A percentile compares a stretch with the other conserved stretches of the same genome.
These are phyloP conservation scores for Cassiopea xamachana DNA, from an alignment of 30 jellyfish, hydroid and myxozoan species.

Conservation along the genomic window DNA sequence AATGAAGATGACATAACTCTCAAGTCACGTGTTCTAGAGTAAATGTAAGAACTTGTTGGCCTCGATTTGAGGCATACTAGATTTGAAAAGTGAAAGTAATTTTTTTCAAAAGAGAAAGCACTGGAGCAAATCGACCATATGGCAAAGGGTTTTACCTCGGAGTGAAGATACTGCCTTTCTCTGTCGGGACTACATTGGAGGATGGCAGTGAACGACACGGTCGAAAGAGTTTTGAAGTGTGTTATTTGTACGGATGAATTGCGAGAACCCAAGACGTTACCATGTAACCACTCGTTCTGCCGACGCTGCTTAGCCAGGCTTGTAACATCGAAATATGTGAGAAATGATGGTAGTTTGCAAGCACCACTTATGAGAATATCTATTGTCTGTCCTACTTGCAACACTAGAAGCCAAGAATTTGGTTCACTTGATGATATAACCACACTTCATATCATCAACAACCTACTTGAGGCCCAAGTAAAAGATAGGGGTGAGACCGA, in stretches of 20 bases:
- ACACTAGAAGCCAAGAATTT: background rate
- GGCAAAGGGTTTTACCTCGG: too few species aligned
- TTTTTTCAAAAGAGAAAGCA: too few species aligned
- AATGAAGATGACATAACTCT: too few species aligned
- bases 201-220: background rate
- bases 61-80: too few species aligned
- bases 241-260: background rate
- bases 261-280: background rate
- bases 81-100: too few species aligned
- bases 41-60: too few species aligned
- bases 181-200: too few species aligned
- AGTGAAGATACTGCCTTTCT: too few species aligned
- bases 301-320: background rate
- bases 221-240: background rate
- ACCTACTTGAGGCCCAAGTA: background rate
- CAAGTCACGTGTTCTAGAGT: too few species aligned
- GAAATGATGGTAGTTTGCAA: background rate
- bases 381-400: constrained; percentile 16
- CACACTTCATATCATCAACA: background rate
- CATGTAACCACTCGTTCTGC: constrained; percentile 17
- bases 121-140: too few species aligned
- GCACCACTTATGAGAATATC: background rate
- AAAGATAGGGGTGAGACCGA: background rate
- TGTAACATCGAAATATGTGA: background rate
- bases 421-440: background rate